Evolutionary conservation across 2,797 vertebrate genomes (phyloP), one percentile per base, ranked within the genome.

Genomic region (Pygocentrus nattereri): DNA sequence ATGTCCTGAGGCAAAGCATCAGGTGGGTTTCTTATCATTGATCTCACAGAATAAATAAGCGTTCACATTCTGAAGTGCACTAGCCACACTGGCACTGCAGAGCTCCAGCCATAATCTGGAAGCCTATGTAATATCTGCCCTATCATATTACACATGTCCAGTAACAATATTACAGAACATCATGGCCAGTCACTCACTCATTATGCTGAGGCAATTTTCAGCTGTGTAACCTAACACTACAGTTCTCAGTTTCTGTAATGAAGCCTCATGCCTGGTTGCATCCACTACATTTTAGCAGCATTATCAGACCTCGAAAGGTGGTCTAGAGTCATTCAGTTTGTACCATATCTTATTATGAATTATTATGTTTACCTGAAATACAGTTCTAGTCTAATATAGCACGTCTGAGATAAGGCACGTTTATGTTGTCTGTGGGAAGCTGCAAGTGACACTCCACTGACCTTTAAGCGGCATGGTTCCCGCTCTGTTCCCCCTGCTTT

Each of bases 351-450:
- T 10, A 65, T 18, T 38, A 31, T 15, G 12, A 38, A 15, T n/a
- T n/a, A n/a, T n/a, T n/a, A n/a, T n/a, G 15, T 44, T 68, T 27
- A 71, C 68, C 13, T 71, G 15, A 69, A 69, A 25, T 47, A 50
- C 23, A 50, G 10, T 25, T 47, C 11, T 47, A 47, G n/a, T 70
- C 44, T 49, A 70, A 49, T 49, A 50, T 50, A 70, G 68, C 8
- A 50, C 5, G 5, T 49, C n/a, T 18, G 25, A 65, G 50, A 74
- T 68, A 27, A 80, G 54, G 11, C 31, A 27, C 19, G 54, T 10
- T 21, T 30, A 30, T 27, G 5, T 54, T 19, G 49, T 15, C 23
- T 64, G 41, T 74, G 47, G 61, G 30, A 76, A 30, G 4, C 8
- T 19, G 25, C 13, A 52, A 23, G 44, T n/a, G 27, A 23, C 8